Evolutionary conservation across 2,888 invertebrate genomes (phyloP).

Genomic region (Calephelis perditalis): DNA sequence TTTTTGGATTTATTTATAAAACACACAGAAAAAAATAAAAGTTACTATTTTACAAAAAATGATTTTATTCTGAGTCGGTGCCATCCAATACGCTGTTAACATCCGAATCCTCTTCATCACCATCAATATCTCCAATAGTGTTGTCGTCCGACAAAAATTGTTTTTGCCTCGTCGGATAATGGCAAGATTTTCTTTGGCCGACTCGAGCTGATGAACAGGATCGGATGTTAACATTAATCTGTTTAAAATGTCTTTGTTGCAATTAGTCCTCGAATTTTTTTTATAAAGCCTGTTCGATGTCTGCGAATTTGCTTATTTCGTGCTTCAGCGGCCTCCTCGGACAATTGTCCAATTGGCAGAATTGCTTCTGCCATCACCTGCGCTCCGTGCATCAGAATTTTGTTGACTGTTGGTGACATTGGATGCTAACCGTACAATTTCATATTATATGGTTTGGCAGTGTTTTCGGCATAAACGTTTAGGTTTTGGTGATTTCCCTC

Average conservation of each 20-base stretch:
- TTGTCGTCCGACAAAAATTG: too few relatives aligned
- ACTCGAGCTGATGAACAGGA: neutral
- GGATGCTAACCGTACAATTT: constrained; percentile 13
- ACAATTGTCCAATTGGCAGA: neutral
- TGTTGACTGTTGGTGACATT: constrained; percentile 6
- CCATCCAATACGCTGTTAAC: too few relatives aligned
- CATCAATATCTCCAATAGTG: too few relatives aligned
- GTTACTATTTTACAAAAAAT: too few relatives aligned
- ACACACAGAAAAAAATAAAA: too few relatives aligned
- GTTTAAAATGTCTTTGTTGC: neutral
- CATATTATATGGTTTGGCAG: constrained; percentile 9
- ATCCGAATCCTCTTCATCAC: too few relatives aligned
- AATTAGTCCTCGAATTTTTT: neutral
- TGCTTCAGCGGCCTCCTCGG: neutral
- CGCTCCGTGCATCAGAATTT: constrained; percentile 13
- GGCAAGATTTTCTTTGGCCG: too few relatives aligned
- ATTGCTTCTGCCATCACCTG: neutral
- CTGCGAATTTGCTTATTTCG: neutral
- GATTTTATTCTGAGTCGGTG: too few relatives aligned
- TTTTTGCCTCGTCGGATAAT: too few relatives aligned
- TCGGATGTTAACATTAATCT: neutral
- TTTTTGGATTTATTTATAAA: too few relatives aligned
- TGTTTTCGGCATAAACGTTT: constrained; percentile 10
- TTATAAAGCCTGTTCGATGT: neutral
- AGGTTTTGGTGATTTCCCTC: constrained; percentile 4